Percentiles rank a stretch among this genome's conserved stretches.
These are phyloP conservation scores for Riptortus pedestris DNA, from an alignment of 1,140 invertebrate genomes.

Conservation along the genomic window DNA sequence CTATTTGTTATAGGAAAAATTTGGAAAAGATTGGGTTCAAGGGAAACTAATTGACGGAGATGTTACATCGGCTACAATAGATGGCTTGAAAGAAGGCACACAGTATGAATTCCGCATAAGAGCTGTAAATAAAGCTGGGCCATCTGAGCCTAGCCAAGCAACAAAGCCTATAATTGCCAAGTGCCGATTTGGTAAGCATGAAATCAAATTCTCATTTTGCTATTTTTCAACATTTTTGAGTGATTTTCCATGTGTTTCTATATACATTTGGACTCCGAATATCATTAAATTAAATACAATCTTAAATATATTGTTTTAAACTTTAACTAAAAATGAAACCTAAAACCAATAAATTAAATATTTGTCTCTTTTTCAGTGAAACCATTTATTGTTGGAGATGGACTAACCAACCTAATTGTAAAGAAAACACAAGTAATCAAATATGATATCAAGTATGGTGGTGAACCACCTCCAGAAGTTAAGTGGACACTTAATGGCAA, in stretches of 20 bases:
- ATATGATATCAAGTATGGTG: slow-evolving; percentile 87
- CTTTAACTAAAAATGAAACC: not conserved
- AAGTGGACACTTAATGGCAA: slow-evolving; percentile 68
- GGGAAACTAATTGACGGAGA: slow-evolving; percentile 72
- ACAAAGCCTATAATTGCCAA: slow-evolving; percentile 94
- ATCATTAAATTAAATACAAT: slow-evolving; percentile 3
- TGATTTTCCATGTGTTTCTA: not conserved
- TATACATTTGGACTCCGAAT: too few relatives aligned
- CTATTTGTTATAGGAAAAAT: slow-evolving; percentile 57
- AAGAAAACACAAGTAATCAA: slow-evolving; percentile 89
- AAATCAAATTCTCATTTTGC: too few relatives aligned
- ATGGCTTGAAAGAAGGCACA: slow-evolving; percentile 84
- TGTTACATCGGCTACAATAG: slow-evolving; percentile 61
- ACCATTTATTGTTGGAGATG: slow-evolving; percentile 82
- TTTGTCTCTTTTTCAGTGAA: slow-evolving; percentile 51
- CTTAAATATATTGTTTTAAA: not conserved
- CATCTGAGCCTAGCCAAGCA: slow-evolving; percentile 84
- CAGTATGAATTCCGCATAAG: slow-evolving; percentile 94
- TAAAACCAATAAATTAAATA: too few relatives aligned
- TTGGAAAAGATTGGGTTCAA: slow-evolving; percentile 76
- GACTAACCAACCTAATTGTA: slow-evolving; percentile 72
- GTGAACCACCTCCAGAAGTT: slow-evolving; percentile 86
- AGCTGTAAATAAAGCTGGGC: slow-evolving; percentile 91
- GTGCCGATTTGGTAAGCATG: slow-evolving; percentile 59
- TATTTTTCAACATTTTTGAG: too few relatives aligned